Evolutionary conservation across 2,113 vertebrate genomes (phyloP), one percentile per base, ranked within the genome.

Genomic region (Leucosticte australis): DNA sequence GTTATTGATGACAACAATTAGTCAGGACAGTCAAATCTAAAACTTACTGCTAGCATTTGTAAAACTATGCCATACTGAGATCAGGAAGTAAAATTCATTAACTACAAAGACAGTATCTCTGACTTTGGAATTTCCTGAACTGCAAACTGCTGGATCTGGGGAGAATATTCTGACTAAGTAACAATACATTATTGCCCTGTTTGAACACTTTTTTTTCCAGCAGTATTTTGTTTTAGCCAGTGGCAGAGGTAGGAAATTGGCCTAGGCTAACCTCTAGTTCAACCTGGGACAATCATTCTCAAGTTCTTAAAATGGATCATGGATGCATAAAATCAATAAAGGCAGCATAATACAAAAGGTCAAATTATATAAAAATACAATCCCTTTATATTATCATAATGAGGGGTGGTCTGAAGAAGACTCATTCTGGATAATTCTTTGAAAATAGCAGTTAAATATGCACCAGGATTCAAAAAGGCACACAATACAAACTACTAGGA

Each of bases 81-180:
- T 86, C 50, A 77, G 90, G 89, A 94, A 96, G 87, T 70, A 95
- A 93, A 95, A 95, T 88, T 86, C 76, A 89, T 90, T 93, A 89
- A 57, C 71, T 93, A 81, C 80, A 83, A 94, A 92, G 92, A 93
- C 86, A 81, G 24, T 81, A 90, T 83, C 71, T 89, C 73, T 90
- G 89, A 50, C 80, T 90, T 75, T 59, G 94, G 95, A 96, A 95
- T 95, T 95, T 95, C 94, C 90, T 94, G 89, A 90, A n/a, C 90
- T 92, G 64, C 46, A 86, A 90, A 95, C 80, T 95, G 56, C 79
- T 95, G 91, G 70, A 95, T 37, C 75, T 83, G 46, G 7, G 23
- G 23, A 89, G 64, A 86, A 81, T 74, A 78, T 67, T 86, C 63
- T 90, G 50, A 86, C 50, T 65, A 80, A 85, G 55, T 63, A 90